These are phyloP conservation scores for Nasonia giraulti DNA, from an alignment of 1,140 invertebrate genomes.

Conservation along the genomic window DNA sequence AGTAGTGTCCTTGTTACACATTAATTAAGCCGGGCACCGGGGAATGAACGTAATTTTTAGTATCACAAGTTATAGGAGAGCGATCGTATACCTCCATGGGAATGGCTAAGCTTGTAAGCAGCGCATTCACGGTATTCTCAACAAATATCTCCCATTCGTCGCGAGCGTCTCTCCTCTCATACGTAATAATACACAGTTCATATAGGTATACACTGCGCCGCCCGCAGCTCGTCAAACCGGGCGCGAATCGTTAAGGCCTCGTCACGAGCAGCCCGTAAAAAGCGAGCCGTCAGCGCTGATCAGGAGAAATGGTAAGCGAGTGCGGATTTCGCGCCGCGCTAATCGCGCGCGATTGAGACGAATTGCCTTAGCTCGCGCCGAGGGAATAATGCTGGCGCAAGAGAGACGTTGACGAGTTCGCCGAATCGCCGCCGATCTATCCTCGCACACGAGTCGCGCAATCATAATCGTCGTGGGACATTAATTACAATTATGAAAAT, in stretches of 20 bases:
- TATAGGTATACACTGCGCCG: no score
- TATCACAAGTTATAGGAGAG: no score
- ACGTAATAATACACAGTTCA: no score
- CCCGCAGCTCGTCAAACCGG: background rate
- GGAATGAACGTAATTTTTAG: no score
- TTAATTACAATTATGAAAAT: slow-evolving; percentile 2
- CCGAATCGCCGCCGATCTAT: no score
- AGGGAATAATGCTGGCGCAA: background rate
- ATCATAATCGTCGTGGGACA: background rate
- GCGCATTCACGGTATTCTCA: no score
- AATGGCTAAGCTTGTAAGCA: no score
- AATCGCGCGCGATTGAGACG: slow-evolving; percentile 57
- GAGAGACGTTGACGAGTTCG: background rate
- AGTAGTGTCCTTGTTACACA: no score
- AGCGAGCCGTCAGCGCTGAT: background rate
- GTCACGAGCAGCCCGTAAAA: background rate
- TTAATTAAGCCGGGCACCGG: no score
- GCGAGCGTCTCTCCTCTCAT: no score
- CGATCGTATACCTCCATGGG: no score
- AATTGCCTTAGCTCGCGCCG: slow-evolving; percentile 47
- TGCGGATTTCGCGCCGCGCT: slow-evolving; percentile 11
- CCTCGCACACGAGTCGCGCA: background rate
- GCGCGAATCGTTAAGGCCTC: background rate
- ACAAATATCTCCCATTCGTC: no score
- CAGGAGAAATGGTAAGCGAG: slow-evolving; percentile 14